A percentile compares a stretch with the other conserved stretches of the same genome.
Evolutionary conservation across 2,797 vertebrate species (phyloP).

Genomic region (Tauraco hartlaubi): DNA sequence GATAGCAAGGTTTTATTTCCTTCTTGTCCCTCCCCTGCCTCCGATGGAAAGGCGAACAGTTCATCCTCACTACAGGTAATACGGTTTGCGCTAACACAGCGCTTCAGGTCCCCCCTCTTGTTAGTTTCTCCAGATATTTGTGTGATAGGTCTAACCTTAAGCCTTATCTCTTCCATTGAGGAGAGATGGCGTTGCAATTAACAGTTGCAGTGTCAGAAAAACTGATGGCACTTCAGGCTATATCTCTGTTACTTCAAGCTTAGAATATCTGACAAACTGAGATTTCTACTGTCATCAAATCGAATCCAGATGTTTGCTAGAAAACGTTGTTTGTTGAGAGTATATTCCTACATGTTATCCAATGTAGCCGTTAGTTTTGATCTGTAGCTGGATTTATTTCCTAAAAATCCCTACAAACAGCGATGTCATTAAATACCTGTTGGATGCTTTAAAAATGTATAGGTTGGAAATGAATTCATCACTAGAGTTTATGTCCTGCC

Average conservation of each 20-base stretch:
- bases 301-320: background rate
- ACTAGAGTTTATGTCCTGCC: background rate
- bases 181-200: background rate
- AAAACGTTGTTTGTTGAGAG: background rate
- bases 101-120: background rate
- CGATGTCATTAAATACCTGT: background rate
- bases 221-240: background rate
- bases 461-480: background rate
- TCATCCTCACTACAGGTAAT: background rate
- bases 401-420: background rate
- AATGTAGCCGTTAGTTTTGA: background rate
- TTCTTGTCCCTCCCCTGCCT: background rate
- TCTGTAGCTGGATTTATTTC: background rate
- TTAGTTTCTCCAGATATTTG: background rate
- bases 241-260: background rate
- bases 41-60: background rate
- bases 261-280: background rate
- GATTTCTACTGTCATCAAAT: background rate
- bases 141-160: background rate
- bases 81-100: background rate
- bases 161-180: background rate
- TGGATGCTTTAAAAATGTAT: background rate
- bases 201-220: background rate
- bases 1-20: slow-evolving; percentile 2
- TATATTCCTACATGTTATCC: background rate